These are phyloP conservation scores for Apeltes quadracus DNA, from an alignment of 2,113 vertebrate species.

Conservation along the genomic window DNA sequence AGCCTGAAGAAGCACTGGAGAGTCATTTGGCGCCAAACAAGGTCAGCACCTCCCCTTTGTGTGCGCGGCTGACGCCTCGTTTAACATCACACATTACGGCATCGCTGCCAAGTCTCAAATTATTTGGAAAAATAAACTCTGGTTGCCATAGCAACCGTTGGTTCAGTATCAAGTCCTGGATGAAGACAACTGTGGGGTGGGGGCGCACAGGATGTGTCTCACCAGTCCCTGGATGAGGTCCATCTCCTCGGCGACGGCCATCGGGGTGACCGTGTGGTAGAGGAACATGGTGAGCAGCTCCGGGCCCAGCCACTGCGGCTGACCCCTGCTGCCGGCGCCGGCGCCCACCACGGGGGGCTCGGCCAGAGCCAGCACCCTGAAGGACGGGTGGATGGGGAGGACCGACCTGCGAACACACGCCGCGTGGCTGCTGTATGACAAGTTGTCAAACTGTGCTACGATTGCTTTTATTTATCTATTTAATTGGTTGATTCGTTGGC, in stretches of 20 bases:
- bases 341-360: slow-evolving; percentile 88
- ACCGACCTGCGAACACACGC: slow-evolving; percentile 80
- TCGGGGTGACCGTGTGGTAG: slow-evolving; percentile 87
- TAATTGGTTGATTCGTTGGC: too few relatives aligned
- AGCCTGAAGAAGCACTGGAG: background rate
- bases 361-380: slow-evolving; percentile 92
- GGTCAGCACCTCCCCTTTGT: background rate
- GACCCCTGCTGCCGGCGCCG: slow-evolving; percentile 73
- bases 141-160: background rate
- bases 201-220: slow-evolving; percentile 57
- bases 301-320: slow-evolving; percentile 94
- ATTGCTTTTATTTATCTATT: too few relatives aligned
- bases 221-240: slow-evolving; percentile 88
- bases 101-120: background rate
- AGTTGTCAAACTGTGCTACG: too few relatives aligned
- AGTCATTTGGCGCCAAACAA: background rate
- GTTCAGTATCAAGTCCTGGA: background rate
- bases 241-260: slow-evolving; percentile 88
- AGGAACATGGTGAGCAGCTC: slow-evolving; percentile 96
- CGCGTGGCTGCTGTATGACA: background rate
- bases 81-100: background rate
- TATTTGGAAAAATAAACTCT: background rate
- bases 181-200: background rate
- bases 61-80: background rate
- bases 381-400: slow-evolving; percentile 91